Evolutionary conservation across 2,113 vertebrate genomes (phyloP), one percentile per base, ranked within the genome.

Genomic region (Albula glossodonta): DNA sequence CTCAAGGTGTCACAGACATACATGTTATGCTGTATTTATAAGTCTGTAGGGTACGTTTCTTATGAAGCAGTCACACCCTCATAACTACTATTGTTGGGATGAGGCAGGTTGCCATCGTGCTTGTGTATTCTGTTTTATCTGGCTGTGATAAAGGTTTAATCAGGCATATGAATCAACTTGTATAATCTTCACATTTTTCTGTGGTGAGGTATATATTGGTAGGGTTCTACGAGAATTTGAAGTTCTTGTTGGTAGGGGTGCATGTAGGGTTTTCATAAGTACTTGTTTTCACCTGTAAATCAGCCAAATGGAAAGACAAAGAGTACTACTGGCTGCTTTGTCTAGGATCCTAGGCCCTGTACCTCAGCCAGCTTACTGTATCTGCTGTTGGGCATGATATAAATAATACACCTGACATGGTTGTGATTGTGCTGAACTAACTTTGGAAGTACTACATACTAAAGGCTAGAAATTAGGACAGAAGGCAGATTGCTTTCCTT

Each of bases 391-490:
- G 31, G 31, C 31, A 41, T 41, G 31, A 41, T 41, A 41, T 41
- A 41, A 41, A 1, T 41, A 41, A 41, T 41, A 41, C 31, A 41
- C 31, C 1, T 41, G 31, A 41, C 31, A 41, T 41, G 31, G 31
- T 41, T 41, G 31, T 41, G 31, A 41, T 41, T 41, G 0, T 41
- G 31, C 31, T 41, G 31, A 41, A 41, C 31, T 41, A 41, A 41
- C 31, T 41, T 41, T 41, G 12, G 57, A 60, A 66, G 15, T 22
- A 19, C 60, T 22, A 85, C 78, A 84, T 90, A 81, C 80, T 81
- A 83, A 87, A 86, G 53, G 83, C 41, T 63, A 88, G 83, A 87
- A 85, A 83, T 87, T 86, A 80, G 83, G 88, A 85, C 84, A 89
- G 41, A 82, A 88, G 85, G 78, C 86, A 84, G 53, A 74, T 81